Conservation (phyloP, 2,797 vertebrate genomes). For the Dryobates pubescens region DNA sequence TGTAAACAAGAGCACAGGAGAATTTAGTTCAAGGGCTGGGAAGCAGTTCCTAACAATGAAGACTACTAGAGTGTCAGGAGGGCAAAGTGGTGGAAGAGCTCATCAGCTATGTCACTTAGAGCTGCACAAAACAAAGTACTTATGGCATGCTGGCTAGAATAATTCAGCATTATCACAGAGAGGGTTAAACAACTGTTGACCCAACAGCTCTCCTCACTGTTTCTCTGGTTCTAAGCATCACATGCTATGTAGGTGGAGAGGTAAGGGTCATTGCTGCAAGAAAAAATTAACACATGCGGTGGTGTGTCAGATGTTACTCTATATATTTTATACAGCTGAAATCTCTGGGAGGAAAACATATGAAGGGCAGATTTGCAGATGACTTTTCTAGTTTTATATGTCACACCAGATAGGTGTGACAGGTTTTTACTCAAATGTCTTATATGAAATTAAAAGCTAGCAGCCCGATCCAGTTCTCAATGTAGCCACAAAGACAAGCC, state of each 20-base stretch:
- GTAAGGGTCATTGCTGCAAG: conserved; percentile 40
- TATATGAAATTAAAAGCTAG: conserved; percentile 2
- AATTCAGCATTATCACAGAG: conserved; percentile 36
- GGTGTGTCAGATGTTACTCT: conserved; percentile 16
- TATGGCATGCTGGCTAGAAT: conserved; percentile 8
- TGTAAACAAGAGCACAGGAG: not conserved
- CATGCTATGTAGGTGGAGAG: conserved; percentile 28
- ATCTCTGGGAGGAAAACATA: conserved; percentile 5
- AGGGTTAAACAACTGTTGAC: conserved; percentile 56
- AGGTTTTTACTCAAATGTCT: conserved; percentile 24
- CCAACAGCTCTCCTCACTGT: conserved; percentile 15
- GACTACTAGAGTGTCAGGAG: not conserved
- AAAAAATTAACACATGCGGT: conserved; percentile 32
- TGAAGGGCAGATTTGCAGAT: conserved; percentile 13
- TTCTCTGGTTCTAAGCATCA: conserved; percentile 42
- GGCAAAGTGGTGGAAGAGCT: not conserved
- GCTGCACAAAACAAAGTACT: conserved; percentile 53
- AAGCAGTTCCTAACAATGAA: not conserved
- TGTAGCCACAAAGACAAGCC: not conserved
- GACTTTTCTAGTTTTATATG: conserved; percentile 31
- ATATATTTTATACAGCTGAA: not conserved
- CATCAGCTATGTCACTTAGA: conserved; percentile 37
- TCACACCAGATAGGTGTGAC: not conserved
- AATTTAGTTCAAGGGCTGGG: not conserved
- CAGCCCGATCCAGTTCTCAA: not conserved